Evolutionary conservation across 2,113 vertebrate genomes (phyloP).

Genomic region (Pygoscelis adeliae): DNA sequence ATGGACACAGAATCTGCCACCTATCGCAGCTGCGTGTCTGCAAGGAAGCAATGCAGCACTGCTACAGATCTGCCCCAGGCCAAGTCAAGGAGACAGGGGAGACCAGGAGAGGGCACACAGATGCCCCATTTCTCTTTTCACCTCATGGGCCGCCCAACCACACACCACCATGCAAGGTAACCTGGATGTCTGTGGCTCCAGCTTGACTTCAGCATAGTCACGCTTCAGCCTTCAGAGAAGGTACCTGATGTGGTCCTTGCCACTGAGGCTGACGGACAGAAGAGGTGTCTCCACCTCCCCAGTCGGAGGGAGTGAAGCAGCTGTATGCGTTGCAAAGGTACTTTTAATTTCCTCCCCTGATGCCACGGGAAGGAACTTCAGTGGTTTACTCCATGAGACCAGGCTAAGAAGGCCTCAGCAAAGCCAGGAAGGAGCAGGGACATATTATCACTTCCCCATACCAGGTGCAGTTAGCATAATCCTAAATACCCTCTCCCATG

Average conservation of each 20-base stretch:
- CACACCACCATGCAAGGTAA: not conserved
- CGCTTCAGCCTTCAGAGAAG: not conserved
- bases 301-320: not conserved
- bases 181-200: not conserved
- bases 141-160: not conserved
- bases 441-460: not conserved
- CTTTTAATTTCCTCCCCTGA: not conserved
- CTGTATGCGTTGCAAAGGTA: not conserved
- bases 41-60: not conserved
- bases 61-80: not conserved
- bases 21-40: not conserved
- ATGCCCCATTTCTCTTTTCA: not conserved
- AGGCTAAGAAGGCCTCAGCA: not conserved
- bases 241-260: not conserved
- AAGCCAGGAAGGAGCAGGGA: not conserved
- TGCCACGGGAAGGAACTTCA: not conserved
- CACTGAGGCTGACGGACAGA: not conserved
- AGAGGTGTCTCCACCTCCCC: not conserved
- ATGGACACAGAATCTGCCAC: not conserved
- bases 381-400: not conserved
- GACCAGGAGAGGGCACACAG: not conserved
- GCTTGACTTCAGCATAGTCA: not conserved
- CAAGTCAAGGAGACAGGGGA: not conserved
- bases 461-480: not conserved
- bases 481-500: not conserved